phyloP scores from a whole-genome alignment of 2,797 vertebrate genomes.

The Sebastes taczanowskii region DNA sequence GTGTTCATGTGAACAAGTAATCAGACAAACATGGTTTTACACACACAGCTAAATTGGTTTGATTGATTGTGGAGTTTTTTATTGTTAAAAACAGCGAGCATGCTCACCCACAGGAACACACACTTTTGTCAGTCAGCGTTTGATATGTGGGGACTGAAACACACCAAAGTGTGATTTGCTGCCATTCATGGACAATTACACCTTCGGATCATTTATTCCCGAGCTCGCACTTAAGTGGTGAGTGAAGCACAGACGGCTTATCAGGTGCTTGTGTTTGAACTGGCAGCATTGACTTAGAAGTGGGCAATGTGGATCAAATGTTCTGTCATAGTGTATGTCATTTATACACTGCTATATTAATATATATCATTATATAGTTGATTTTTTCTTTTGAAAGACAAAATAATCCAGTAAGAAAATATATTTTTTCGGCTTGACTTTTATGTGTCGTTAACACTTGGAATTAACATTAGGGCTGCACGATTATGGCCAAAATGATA shows the following conservation, averaged over 20 bases:
- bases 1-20: slow-evolving; percentile 12
- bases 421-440: background rate
- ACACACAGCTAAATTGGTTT: background rate
- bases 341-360: background rate
- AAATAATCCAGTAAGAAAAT: background rate
- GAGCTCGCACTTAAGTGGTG: background rate
- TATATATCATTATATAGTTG: background rate
- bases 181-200: background rate
- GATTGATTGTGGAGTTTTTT: slow-evolving; percentile 6
- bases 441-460: background rate
- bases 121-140: background rate
- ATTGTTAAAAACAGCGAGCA: background rate
- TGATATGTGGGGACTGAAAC: background rate
- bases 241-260: background rate
- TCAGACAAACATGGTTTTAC: slow-evolving; percentile 15
- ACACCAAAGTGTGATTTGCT: background rate
- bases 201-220: background rate
- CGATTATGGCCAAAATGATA: no score
- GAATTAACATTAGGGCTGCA: no score
- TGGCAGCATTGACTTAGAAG: background rate
- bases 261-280: background rate
- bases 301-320: background rate
- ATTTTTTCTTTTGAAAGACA: background rate
- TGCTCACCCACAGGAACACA: background rate
- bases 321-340: background rate